Conservation (phyloP, 2,113 vertebrate species). For the Lasiurus cinereus region DNA sequence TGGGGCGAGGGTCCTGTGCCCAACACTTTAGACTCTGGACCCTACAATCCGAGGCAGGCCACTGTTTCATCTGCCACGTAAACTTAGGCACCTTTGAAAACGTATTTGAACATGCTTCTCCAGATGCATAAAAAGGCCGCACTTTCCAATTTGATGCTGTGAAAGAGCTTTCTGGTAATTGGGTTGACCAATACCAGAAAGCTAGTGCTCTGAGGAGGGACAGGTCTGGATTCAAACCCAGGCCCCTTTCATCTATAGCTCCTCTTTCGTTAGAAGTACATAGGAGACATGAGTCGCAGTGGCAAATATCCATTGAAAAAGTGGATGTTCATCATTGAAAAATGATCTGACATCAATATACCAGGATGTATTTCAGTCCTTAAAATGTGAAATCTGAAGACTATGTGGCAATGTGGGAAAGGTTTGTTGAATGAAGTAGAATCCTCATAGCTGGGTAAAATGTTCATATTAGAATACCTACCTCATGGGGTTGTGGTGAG, state of each 20-base stretch:
- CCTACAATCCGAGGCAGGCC: background rate
- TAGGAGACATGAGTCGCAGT: background rate
- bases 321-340: background rate
- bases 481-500: background rate
- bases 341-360: fast-evolving
- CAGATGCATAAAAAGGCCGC: background rate
- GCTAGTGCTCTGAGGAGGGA: background rate
- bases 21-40: background rate
- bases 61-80: background rate
- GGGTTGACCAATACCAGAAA: background rate
- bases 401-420: background rate
- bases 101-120: background rate
- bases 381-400: background rate
- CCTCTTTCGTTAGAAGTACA: background rate
- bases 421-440: background rate
- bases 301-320: background rate
- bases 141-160: background rate
- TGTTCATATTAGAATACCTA: background rate
- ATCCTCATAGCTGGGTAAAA: background rate
- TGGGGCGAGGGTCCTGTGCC: background rate
- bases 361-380: background rate
- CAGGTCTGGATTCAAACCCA: background rate
- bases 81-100: background rate
- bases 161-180: background rate
- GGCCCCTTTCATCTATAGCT: no score